A percentile compares a stretch with the other conserved stretches of the same genome.
These are phyloP conservation scores for Daubentonia madagascariensis DNA, from an alignment of 2,113 vertebrate genomes.

Conservation along the genomic window DNA sequence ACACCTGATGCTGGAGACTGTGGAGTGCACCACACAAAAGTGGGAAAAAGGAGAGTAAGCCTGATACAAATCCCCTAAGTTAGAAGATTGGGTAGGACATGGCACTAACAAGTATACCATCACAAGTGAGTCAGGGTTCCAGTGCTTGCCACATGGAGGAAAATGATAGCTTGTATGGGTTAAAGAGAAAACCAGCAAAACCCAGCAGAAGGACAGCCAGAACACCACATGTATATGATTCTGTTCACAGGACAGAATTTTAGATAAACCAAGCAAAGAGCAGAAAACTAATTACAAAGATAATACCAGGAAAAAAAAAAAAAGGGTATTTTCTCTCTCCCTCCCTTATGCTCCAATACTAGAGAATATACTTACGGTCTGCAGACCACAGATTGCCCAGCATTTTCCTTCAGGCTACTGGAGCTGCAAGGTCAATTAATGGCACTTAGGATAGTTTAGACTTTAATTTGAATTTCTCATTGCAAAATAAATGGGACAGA, in stretches of 20 bases:
- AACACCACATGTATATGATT: neutral
- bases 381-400: too few species aligned
- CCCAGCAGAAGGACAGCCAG: neutral
- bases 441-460: neutral
- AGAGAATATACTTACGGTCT: neutral
- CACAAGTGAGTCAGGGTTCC: neutral
- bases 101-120: neutral
- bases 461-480: neutral
- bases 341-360: neutral
- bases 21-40: neutral
- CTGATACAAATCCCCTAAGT: neutral
- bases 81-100: neutral
- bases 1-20: neutral
- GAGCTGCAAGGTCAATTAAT: neutral
- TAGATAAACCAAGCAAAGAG: neutral
- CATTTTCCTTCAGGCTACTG: neutral
- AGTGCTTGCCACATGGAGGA: neutral
- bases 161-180: neutral
- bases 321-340: accelerated
- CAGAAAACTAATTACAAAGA: neutral
- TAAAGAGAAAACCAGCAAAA: neutral
- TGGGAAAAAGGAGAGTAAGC: neutral
- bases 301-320: neutral
- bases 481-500: neutral
- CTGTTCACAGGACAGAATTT: neutral